phyloP scores from a whole-genome alignment of 1,140 invertebrate species.

The Arion vulgaris region DNA sequence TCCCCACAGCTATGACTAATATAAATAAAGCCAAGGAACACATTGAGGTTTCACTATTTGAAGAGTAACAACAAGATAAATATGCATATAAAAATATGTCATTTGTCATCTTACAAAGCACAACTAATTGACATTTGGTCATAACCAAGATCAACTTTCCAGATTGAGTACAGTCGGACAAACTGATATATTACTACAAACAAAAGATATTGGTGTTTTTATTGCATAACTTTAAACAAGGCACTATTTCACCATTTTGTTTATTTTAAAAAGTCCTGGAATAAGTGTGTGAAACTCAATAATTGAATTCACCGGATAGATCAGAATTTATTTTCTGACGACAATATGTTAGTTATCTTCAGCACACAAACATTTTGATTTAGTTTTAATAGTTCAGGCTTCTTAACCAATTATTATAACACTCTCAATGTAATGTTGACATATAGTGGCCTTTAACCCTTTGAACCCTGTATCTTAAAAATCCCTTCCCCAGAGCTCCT shows the following conservation, averaged over 20 bases:
- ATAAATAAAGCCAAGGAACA: not conserved
- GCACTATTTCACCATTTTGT: slow-evolving; percentile 7
- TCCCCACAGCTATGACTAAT: not conserved
- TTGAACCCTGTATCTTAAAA: no score
- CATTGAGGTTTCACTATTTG: not conserved
- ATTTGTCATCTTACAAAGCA: not conserved
- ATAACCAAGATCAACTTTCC: not conserved
- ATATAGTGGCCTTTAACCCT: no score
- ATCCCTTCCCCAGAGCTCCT: no score
- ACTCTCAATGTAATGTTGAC: no score
- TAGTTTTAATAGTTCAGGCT: no score
- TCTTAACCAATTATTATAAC: no score
- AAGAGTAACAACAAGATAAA: not conserved
- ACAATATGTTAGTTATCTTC: no score
- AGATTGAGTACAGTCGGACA: not conserved
- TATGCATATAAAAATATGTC: slow-evolving; percentile 6
- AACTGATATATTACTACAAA: not conserved
- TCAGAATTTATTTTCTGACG: no score
- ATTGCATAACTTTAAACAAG: slow-evolving; percentile 7
- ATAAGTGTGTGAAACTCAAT: slow-evolving; percentile 4
- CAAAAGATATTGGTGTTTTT: not conserved
- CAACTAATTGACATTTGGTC: not conserved
- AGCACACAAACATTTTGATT: no score
- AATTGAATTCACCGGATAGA: not conserved
- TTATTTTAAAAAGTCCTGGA: slow-evolving; percentile 1